Evolutionary conservation across 2,113 vertebrate genomes (phyloP).

Genomic region (Thunnus maccoyii): DNA sequence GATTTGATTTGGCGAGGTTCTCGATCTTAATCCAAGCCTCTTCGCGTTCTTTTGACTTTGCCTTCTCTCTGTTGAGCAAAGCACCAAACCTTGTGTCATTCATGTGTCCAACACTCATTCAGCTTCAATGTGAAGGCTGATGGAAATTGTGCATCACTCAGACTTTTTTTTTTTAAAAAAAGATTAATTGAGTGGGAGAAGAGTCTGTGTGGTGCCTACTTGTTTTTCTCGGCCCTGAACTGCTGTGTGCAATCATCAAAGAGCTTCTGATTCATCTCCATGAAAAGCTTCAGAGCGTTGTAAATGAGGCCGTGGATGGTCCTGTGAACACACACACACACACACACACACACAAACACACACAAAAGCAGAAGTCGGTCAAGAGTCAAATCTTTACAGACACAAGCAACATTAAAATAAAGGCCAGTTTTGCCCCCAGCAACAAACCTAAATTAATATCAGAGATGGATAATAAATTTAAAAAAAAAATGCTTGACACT

Average conservation of each 20-base stretch:
- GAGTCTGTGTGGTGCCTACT: constrained; percentile 79
- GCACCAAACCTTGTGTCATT: constrained; percentile 27
- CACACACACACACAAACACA: constrained; percentile 19
- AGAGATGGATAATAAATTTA: background rate
- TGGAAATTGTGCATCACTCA: background rate
- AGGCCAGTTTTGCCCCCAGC: background rate
- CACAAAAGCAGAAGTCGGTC: background rate
- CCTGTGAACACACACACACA: constrained; percentile 76
- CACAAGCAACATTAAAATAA: background rate
- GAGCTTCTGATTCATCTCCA: constrained; percentile 99
- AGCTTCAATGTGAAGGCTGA: background rate
- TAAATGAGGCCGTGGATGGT: constrained; percentile 99
- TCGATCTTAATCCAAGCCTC: constrained; percentile 99
- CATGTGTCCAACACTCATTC: background rate
- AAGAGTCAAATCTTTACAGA: background rate
- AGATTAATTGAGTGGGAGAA: background rate
- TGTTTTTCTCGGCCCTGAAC: constrained; percentile 98
- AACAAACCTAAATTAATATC: constrained; percentile 3
- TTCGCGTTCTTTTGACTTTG: constrained; percentile 97
- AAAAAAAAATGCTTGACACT: background rate
- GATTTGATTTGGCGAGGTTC: constrained; percentile 97
- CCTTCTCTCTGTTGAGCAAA: constrained; percentile 91
- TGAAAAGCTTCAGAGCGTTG: constrained; percentile 98
- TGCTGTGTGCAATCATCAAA: constrained; percentile 99
- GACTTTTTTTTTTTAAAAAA: background rate